Percentiles rank a stretch among this genome's conserved stretches.
These are phyloP conservation scores for Ailuropoda melanoleuca DNA, from an alignment of 2,113 vertebrate species.

Conservation along the genomic window DNA sequence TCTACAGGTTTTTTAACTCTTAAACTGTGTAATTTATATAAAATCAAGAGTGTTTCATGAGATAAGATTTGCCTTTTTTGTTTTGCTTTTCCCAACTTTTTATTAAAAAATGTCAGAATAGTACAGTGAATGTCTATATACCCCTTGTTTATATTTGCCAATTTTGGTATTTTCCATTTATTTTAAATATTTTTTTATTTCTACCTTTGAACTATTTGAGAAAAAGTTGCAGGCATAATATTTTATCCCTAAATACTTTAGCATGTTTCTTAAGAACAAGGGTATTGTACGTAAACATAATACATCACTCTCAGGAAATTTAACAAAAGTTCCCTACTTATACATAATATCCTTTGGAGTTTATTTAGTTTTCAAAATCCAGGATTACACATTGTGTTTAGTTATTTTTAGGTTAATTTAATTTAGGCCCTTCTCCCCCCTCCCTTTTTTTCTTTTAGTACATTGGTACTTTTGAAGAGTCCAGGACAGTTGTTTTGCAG, in stretches of 20 bases:
- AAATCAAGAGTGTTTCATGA: background rate
- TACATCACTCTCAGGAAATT: background rate
- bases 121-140: background rate
- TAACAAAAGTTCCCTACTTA: background rate
- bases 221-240: background rate
- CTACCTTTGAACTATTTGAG: background rate
- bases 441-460: background rate
- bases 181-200: background rate
- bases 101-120: conserved; percentile 12
- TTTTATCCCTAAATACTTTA: background rate
- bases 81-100: background rate
- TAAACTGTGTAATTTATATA: background rate
- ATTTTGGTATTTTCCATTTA: background rate
- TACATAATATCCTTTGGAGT: background rate
- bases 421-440: background rate
- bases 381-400: background rate
- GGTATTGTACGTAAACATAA: background rate
- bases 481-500: background rate
- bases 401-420: background rate
- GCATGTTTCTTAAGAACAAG: background rate
- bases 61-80: background rate
- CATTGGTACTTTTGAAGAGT: background rate
- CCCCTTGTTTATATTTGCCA: background rate
- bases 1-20: background rate
- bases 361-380: background rate